Base-by-base conservation (phyloP, 35 echinoderm and acorn worm species). In the Stichopus chloronotus region DNA sequence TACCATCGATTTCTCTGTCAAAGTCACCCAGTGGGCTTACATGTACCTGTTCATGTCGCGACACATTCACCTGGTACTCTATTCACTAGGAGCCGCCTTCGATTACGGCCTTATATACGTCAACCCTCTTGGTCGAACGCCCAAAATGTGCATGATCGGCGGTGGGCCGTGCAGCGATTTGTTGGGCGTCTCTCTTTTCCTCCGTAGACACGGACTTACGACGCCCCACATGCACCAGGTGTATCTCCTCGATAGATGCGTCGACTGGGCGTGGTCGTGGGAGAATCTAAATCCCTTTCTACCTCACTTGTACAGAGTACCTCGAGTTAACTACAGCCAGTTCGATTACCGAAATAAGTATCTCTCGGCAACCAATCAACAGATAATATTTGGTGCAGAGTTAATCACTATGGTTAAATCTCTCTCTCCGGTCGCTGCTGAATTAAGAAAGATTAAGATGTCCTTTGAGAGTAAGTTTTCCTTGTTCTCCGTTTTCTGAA, bases 81-180 rank as follows among this genome's bases (percentile, higher is more conserved):
- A 65, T 22, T 8, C 86, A 6, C 16, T 88, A 9, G 24, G 53
- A 8, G 5, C 22, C 56, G 55, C 86, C 4, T 8, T 65, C 23
- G n/a, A 65, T 11, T 6, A 63, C 10, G 7, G 16, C 61, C 6
- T 53, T 24, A 24, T 88, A 16, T 0, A 30, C 1, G 22, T 22
- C 9, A 14, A 52, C 4, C 58, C 58, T 8, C 0, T 1, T 24
- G 86, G 63, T 25, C 19, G 4, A 88, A 57, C 24, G 0, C 7
- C 58, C 3, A 11, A n/a, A 11, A 22, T 88, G 5, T 88, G 86
- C 52, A 71, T 71, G 58, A 88, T 88, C 11, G 86, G 86, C 9
- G 86, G 86, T 53, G 86, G 86, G 65, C 86, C 86, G 19, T 57
- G 86, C 5, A 88, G 58, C 65, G 86, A 88, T 25, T 10, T 88